Base-by-base conservation (phyloP, 1,140 invertebrate genomes). In the Drosophila leontia region DNA sequence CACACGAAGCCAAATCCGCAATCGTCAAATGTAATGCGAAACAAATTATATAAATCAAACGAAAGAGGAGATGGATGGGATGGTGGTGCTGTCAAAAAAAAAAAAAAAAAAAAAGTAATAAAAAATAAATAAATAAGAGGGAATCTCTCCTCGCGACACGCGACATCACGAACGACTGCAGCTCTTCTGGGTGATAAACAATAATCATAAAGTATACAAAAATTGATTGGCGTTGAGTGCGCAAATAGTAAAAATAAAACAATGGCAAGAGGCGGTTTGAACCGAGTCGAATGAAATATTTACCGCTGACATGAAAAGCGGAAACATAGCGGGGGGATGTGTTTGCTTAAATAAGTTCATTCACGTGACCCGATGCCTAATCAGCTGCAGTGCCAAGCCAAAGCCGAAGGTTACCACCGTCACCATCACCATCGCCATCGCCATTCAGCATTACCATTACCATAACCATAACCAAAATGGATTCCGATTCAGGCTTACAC, bases 191-290 rank as follows among this genome's bases (percentile, higher is more conserved):
- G 56, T 44, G 56, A 55, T 77, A 86, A 78, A 90, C 77, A 90
- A 88, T 87, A 83, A 88, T 86, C 76, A 82, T 88, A 88, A 88
- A 88, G 61, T 81, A 74, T 78, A 79, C 75, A 51, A 57, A 80
- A 87, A 80, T 87, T 87, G 83, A 87, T 87, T 87, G 83, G 71
- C 83, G 83, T 82, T 83, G 83, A 87, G 83, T 87, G 80, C 60
- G 62, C 74, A 65, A 58, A 71, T 70, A 35, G 53, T 70, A 48
- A 26, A 29, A 51, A 48, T n/a, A 71, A 71, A 42, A 32, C 45
- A 41, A 56, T 55, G 34, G 8, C 34, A 29, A 29, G 51, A 3
- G n/a, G 29, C 4, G 9, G 6, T 4, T 9, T 7, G 26, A 41
- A 3, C 15, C 2, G 17, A 19, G 39, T 7, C 5, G 41, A 48